A percentile compares a stretch with the other conserved stretches of the same genome.
Evolutionary conservation across 2,797 vertebrate species (phyloP).

Genomic region (Thunnus albacares): DNA sequence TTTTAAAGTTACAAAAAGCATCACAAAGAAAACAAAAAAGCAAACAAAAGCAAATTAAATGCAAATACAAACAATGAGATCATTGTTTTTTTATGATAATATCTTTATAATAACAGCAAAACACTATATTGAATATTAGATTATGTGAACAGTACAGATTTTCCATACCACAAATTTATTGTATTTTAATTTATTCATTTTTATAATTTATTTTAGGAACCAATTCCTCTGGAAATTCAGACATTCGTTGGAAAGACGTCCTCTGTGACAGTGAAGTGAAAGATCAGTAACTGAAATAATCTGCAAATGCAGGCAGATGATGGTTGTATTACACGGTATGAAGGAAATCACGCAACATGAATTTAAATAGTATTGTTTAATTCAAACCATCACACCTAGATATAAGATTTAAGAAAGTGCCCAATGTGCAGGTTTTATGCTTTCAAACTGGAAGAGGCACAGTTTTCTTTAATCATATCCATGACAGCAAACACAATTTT

Average conservation of each 20-base stretch:
- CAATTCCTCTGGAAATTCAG: slow-evolving; percentile 6
- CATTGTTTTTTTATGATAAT: background rate
- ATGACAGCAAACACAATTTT: slow-evolving; percentile 55
- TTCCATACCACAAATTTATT: slow-evolving; percentile 37
- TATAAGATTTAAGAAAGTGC: slow-evolving; percentile 79
- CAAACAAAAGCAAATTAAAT: too few relatives aligned
- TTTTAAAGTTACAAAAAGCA: background rate
- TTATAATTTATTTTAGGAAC: slow-evolving; percentile 22
- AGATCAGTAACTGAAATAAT: background rate
- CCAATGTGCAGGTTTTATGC: slow-evolving; percentile 82
- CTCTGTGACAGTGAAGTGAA: background rate
- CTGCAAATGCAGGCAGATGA: too few relatives aligned
- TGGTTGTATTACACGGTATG: slow-evolving; percentile 1
- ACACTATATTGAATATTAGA: slow-evolving; percentile 7
- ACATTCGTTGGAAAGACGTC: background rate
- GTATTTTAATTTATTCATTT: slow-evolving; percentile 7
- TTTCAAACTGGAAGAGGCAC: slow-evolving; percentile 66
- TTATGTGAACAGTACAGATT: slow-evolving; percentile 4
- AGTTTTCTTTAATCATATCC: slow-evolving; percentile 57
- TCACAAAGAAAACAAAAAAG: too few relatives aligned
- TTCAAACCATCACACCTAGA: slow-evolving; percentile 55
- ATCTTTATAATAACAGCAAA: slow-evolving; percentile 24
- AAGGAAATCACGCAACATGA: slow-evolving; percentile 33
- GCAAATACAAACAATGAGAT: too few relatives aligned
- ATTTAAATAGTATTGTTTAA: slow-evolving; percentile 39